A percentile compares a stretch with the other conserved stretches of the same genome.
Evolutionary conservation across 92 coral and sea anemone species (phyloP).

Genomic region (Zoanthus sansibaricus): DNA sequence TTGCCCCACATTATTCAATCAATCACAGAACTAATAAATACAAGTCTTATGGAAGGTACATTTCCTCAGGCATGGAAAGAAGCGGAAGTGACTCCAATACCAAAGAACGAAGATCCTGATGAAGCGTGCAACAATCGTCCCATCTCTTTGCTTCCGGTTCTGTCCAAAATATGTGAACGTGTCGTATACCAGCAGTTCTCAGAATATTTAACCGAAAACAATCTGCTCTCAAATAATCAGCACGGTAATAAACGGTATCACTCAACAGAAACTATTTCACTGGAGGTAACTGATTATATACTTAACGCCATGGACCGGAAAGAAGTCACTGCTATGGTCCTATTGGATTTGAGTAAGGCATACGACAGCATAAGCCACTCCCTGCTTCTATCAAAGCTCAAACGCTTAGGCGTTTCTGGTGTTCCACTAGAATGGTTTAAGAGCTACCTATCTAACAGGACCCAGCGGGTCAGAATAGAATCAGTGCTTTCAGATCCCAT

Average conservation of each 20-base stretch:
- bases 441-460: slow-evolving; percentile 31
- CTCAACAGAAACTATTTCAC: slow-evolving; percentile 28
- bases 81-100: slow-evolving; percentile 45
- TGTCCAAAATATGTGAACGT: slow-evolving; percentile 50
- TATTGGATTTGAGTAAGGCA: slow-evolving; percentile 24
- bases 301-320: slow-evolving; percentile 28
- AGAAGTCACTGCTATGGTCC: slow-evolving; percentile 51
- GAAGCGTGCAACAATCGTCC: slow-evolving; percentile 55
- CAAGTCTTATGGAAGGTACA: background rate
- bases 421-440: slow-evolving; percentile 25
- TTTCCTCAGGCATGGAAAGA: slow-evolving; percentile 49
- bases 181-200: slow-evolving; percentile 30
- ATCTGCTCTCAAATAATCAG: slow-evolving; percentile 14
- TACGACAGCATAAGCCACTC: slow-evolving; percentile 49
- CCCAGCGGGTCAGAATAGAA: slow-evolving; percentile 26
- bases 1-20: slow-evolving; percentile 9
- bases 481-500: slow-evolving; percentile 23
- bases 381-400: slow-evolving; percentile 18
- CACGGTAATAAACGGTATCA: slow-evolving; percentile 6
- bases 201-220: slow-evolving; percentile 15
- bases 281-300: slow-evolving; percentile 34
- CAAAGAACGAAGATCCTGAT: slow-evolving; percentile 47
- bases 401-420: slow-evolving; percentile 26
- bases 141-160: slow-evolving; percentile 55
- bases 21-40: slow-evolving; percentile 28